phyloP scores from a whole-genome alignment of 1,140 invertebrate genomes.

The Berghia stephanieae region DNA sequence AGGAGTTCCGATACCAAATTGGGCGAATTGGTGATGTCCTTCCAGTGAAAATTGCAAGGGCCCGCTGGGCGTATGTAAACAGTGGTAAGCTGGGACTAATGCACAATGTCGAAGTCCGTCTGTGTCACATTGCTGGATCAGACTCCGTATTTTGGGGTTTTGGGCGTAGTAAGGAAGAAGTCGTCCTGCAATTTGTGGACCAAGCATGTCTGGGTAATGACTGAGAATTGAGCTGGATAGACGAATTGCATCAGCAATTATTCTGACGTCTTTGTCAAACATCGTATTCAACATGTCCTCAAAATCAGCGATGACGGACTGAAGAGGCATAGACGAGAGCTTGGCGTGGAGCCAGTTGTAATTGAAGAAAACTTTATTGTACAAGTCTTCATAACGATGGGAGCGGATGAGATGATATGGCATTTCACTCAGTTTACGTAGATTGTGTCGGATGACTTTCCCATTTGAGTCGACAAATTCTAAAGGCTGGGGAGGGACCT shows the following conservation, averaged over 20 bases:
- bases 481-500: constrained; percentile 94
- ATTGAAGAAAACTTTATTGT: constrained; percentile 88
- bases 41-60: constrained; percentile 97
- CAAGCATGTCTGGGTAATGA: constrained; percentile 94
- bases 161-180: constrained; percentile 77
- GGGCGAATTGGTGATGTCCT: constrained; percentile 95
- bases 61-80: constrained; percentile 95
- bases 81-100: constrained; percentile 91
- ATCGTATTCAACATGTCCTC: constrained; percentile 91
- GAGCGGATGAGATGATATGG: constrained; percentile 93
- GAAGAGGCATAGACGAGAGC: constrained; percentile 91
- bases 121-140: constrained; percentile 88
- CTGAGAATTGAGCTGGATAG: constrained; percentile 77
- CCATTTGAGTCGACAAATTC: constrained; percentile 91
- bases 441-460: constrained; percentile 70
- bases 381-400: constrained; percentile 90
- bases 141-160: constrained; percentile 77
- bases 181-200: constrained; percentile 91
- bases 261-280: constrained; percentile 81
- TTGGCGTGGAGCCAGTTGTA: constrained; percentile 98
- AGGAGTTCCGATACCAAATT: constrained; percentile 92
- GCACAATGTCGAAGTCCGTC: constrained; percentile 86
- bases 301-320: constrained; percentile 90
- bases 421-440: constrained; percentile 76
- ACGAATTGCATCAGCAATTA: constrained; percentile 93